Base-by-base conservation (phyloP, 2,888 invertebrate species). In the Lasioglossum morio region DNA sequence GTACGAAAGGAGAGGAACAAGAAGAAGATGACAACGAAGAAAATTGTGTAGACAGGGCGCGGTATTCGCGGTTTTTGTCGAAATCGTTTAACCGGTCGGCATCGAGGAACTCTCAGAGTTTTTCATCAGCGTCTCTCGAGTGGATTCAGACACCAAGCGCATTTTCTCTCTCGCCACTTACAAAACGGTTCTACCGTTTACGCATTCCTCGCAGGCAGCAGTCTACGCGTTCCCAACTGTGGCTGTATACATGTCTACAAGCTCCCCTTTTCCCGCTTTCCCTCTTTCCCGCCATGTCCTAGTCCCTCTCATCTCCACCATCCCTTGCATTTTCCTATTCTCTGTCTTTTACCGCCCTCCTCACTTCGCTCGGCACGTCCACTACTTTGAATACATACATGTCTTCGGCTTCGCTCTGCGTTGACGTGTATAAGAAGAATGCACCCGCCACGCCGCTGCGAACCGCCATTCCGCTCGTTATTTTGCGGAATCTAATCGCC, bases 101-200 rank as follows among this genome's bases (percentile, higher is more conserved):
- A 34, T 16, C 40, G 30, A 70, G 34, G 57, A 60, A 57, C 75
- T 69, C 43, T n/a, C 19, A 7, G 19, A n/a, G 37, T 75, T 82
- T 81, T 78, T 78, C 75, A 78, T 75, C 78, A 37, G n/a, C 27
- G 43, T 66, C 60, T 43, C n/a, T 60, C 37, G 40, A 66, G 27
- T 40, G 53, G 46, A 37, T 73, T 72, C 46, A 43, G 14, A n/a
- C 46, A 46, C 72, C 66, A 40, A 72, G 30, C 37, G 34, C 69
- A 30, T 46, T 78, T 70, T 53, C 70, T 34, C 60, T 69, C 69
- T 63, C 63, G 83, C 69, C 82, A 40, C 73, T 85, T 80, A 72
- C 74, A 77, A 82, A 85, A 79, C 87, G 84, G 89, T 81, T 85
- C 87, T 83, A 88, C 72, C 88, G 90, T 89, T 90, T 87, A 89